A percentile compares a stretch with the other conserved stretches of the same genome.
Evolutionary conservation across 2,888 invertebrate genomes (phyloP).

Genomic region (Galerucella calmariensis): DNA sequence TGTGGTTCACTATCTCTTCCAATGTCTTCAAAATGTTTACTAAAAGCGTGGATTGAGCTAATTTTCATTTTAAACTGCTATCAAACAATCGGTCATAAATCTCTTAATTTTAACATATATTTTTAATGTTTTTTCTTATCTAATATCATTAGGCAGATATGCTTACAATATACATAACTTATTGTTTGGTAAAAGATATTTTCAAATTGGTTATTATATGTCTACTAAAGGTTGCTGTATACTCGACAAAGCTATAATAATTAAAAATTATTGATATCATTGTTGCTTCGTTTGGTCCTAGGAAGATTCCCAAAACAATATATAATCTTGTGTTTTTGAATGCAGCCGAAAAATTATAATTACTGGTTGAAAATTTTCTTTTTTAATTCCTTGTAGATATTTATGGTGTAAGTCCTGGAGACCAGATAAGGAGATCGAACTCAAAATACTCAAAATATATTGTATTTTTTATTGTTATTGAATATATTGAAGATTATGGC

Average conservation of each 20-base stretch:
- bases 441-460: too few relatives aligned
- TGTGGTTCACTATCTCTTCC: too few relatives aligned
- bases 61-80: background rate
- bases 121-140: slow-evolving; percentile 8
- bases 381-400: too few relatives aligned
- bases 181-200: background rate
- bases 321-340: background rate
- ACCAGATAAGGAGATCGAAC: too few relatives aligned
- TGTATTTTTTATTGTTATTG: too few relatives aligned
- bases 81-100: background rate
- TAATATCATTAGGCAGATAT: slow-evolving; percentile 23
- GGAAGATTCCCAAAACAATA: background rate
- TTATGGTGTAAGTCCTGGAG: too few relatives aligned
- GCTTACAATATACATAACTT: background rate
- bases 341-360: too few relatives aligned
- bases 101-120: slow-evolving; percentile 12
- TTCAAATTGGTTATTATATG: background rate
- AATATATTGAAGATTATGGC: too few relatives aligned
- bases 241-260: slow-evolving; percentile 3
- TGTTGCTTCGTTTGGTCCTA: slow-evolving; percentile 10
- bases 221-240: background rate
- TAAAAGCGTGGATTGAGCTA: background rate
- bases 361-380: too few relatives aligned
- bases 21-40: too few relatives aligned
- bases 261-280: slow-evolving; percentile 9